phyloP scores from a whole-genome alignment of 1,140 invertebrate species.

The Drosophila pseudoananassae region DNA sequence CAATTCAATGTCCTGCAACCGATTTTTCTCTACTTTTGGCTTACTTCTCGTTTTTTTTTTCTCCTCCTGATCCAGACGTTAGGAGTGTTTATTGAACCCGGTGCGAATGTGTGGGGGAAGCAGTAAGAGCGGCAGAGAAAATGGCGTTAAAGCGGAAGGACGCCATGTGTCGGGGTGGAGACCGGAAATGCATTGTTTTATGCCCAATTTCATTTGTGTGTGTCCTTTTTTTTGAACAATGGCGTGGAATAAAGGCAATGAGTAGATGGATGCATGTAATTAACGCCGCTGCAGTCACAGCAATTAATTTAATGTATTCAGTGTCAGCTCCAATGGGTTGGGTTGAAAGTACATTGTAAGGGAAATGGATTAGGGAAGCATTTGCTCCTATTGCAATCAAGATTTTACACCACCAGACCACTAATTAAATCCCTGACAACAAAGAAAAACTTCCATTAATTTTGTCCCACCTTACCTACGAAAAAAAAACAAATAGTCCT shows the following conservation, averaged over 20 bases:
- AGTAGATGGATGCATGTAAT: conserved; percentile 44
- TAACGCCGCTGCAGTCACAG: conserved; percentile 65
- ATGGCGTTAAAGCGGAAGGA: conserved; percentile 37
- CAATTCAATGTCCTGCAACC: conserved; percentile 57
- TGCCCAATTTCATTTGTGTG: conserved; percentile 71
- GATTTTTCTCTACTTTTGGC: conserved; percentile 10
- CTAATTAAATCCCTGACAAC: conserved; percentile 44
- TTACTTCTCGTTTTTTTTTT: conserved; percentile 1
- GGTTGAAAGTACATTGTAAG: conserved; percentile 3
- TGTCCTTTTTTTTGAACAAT: conserved; percentile 38
- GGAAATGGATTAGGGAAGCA: not conserved
- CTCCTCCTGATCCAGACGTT: conserved; percentile 5
- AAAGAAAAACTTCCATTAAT: conserved; percentile 44
- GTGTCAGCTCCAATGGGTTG: not conserved
- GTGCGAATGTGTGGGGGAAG: conserved; percentile 24
- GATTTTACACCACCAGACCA: conserved; percentile 18
- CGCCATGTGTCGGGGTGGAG: conserved; percentile 39
- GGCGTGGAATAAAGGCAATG: conserved; percentile 1
- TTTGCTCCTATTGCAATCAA: not conserved
- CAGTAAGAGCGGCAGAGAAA: not conserved
- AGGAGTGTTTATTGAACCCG: conserved; percentile 59
- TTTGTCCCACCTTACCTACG: conserved; percentile 31
- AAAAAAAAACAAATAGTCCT: conserved; percentile 3
- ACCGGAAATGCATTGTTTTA: conserved; percentile 77
- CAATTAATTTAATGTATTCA: conserved; percentile 63